Evolutionary conservation across 2,888 invertebrate species (phyloP).

Genomic region (Neocrepidodera transversa): DNA sequence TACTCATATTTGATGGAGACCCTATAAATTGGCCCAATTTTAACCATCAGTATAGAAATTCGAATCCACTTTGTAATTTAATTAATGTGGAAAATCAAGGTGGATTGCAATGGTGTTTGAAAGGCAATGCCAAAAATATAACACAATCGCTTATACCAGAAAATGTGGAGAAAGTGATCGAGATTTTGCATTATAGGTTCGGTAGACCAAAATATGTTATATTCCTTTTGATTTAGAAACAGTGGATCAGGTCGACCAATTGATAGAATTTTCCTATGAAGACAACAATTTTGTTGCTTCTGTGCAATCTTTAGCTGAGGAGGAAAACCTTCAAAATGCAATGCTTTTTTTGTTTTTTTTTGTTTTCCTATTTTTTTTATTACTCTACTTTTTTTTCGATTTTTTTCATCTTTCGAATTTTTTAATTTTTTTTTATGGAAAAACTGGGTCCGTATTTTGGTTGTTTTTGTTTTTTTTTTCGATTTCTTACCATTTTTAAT

Average conservation of each 20-base stretch:
- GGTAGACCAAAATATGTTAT: background rate
- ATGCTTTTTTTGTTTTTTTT: background rate
- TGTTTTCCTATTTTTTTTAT: too few relatives aligned
- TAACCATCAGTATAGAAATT: conserved; percentile 6
- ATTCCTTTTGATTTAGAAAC: background rate
- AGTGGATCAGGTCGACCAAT: background rate
- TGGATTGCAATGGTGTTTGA: conserved; percentile 11
- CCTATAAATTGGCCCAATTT: conserved; percentile 11
- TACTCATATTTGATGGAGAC: background rate
- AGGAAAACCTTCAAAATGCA: background rate
- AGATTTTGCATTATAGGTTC: background rate
- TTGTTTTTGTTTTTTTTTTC: too few relatives aligned
- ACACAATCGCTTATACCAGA: conserved; percentile 9
- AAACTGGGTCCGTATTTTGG: too few relatives aligned
- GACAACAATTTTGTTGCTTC: background rate
- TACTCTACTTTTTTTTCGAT: too few relatives aligned
- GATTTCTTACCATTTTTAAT: too few relatives aligned
- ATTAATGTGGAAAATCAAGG: conserved; percentile 13
- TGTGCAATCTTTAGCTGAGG: background rate
- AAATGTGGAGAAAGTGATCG: too few relatives aligned
- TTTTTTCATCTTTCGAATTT: too few relatives aligned
- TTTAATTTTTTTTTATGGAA: too few relatives aligned
- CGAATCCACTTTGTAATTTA: conserved; percentile 9
- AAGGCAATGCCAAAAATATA: conserved; percentile 14
- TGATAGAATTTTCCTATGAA: background rate